A percentile compares a stretch with the other conserved stretches of the same genome.
Evolutionary conservation across 2,888 invertebrate genomes (phyloP).

Genomic region (Camptogramma bilineatum): DNA sequence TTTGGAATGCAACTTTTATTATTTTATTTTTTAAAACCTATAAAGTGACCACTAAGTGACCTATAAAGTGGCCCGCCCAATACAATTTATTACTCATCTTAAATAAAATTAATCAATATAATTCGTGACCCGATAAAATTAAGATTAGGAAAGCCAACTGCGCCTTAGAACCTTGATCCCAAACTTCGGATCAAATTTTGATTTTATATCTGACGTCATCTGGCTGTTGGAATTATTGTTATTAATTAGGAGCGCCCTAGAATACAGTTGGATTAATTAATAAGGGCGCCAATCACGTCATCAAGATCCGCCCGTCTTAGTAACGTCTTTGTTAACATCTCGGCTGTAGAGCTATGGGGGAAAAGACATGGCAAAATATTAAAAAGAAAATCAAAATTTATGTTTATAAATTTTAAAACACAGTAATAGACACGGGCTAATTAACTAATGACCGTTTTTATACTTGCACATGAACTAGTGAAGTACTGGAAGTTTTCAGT

Average conservation of each 20-base stretch:
- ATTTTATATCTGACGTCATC: slow-evolving; percentile 75
- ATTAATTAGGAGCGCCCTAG: slow-evolving; percentile 81
- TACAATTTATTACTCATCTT: not conserved
- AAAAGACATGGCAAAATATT: slow-evolving; percentile 44
- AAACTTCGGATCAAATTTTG: slow-evolving; percentile 45
- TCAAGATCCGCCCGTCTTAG: slow-evolving; percentile 72
- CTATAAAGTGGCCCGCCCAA: too few species aligned
- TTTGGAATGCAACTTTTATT: too few species aligned
- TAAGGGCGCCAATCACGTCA: slow-evolving; percentile 81
- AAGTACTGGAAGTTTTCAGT: too few species aligned
- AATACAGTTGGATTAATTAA: slow-evolving; percentile 75
- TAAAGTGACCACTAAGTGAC: too few species aligned
- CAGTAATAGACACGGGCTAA: too few species aligned
- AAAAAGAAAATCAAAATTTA: not conserved
- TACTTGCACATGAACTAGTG: too few species aligned
- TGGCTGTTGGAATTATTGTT: slow-evolving; percentile 80
- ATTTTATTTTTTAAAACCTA: too few species aligned
- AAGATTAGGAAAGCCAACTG: slow-evolving; percentile 7
- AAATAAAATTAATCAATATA: not conserved
- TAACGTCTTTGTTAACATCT: slow-evolving; percentile 82
- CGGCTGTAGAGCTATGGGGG: slow-evolving; percentile 51
- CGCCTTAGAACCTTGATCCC: slow-evolving; percentile 12
- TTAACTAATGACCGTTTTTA: too few species aligned
- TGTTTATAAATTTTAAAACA: not conserved
- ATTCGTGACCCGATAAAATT: slow-evolving; percentile 5